A percentile compares a stretch with the other conserved stretches of the same genome.
Evolutionary conservation across 2,888 invertebrate genomes (phyloP).

Genomic region (Lottia scabra): DNA sequence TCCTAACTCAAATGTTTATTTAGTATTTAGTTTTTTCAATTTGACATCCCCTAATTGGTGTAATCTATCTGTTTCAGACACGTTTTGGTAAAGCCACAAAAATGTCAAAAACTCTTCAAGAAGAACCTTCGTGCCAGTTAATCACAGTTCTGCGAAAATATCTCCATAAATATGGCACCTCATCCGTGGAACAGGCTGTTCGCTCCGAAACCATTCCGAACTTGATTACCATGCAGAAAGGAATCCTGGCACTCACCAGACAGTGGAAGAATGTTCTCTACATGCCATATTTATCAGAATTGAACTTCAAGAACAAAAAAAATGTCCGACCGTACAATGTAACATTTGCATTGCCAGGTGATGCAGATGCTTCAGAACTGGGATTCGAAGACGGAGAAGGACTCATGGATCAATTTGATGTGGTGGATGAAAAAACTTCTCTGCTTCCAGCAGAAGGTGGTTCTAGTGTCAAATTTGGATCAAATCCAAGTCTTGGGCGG

Average conservation of each 20-base stretch:
- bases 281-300: slow-evolving; percentile 89
- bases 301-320: slow-evolving; percentile 80
- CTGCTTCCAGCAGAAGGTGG: slow-evolving; percentile 74
- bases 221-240: slow-evolving; percentile 88
- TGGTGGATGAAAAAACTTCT: slow-evolving; percentile 81
- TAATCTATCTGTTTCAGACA: slow-evolving; percentile 76
- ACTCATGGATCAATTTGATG: slow-evolving; percentile 75
- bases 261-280: slow-evolving; percentile 98
- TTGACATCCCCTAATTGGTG: not conserved
- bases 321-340: slow-evolving; percentile 79
- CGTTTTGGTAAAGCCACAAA: slow-evolving; percentile 86
- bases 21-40: no score
- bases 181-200: slow-evolving; percentile 85
- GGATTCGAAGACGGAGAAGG: slow-evolving; percentile 45
- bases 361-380: slow-evolving; percentile 47
- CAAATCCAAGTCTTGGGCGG: slow-evolving; percentile 33
- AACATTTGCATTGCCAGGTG: slow-evolving; percentile 80
- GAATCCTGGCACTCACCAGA: slow-evolving; percentile 93
- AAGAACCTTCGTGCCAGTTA: slow-evolving; percentile 95
- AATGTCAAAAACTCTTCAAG: slow-evolving; percentile 89
- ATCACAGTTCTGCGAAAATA: slow-evolving; percentile 89
- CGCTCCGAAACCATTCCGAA: slow-evolving; percentile 87
- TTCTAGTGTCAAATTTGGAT: slow-evolving; percentile 42
- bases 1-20: no score
- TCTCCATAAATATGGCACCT: slow-evolving; percentile 79